These are phyloP conservation scores for Cassiopea andromeda DNA, from an alignment of 30 jellyfish, hydroid and myxozoan species.

Conservation along the genomic window DNA sequence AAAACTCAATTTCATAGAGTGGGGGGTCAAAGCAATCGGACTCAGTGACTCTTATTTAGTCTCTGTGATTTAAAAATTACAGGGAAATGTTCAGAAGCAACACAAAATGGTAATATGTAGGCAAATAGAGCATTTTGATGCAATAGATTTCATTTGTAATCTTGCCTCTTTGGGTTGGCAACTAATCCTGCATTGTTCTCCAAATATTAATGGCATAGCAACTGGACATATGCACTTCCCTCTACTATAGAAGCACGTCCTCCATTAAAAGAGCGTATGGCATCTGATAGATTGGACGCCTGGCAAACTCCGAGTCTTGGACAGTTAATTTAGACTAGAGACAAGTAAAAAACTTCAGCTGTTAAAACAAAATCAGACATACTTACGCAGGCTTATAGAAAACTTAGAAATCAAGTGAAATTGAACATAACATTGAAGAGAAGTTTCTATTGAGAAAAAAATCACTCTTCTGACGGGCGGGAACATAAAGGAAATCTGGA, in stretches of 20 bases:
- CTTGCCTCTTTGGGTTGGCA: not conserved
- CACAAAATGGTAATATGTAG: not conserved
- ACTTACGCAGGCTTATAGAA: not conserved
- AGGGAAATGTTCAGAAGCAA: not conserved
- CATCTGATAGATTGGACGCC: not conserved
- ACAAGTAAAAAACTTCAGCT: not conserved
- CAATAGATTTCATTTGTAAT: not conserved
- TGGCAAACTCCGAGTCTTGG: not conserved
- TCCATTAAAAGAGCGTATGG: not conserved
- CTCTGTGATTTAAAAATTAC: constrained; percentile 3
- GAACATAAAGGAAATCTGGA: not conserved
- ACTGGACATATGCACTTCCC: not conserved
- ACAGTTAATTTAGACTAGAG: not conserved
- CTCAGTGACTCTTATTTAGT: not conserved
- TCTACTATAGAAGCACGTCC: not conserved
- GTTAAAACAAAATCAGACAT: not conserved
- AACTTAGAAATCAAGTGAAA: not conserved
- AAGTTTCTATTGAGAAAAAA: not conserved
- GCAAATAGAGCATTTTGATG: not conserved
- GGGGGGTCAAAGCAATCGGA: too few species aligned
- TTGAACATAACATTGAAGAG: not conserved
- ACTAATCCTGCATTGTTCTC: not conserved
- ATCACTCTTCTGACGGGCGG: not conserved
- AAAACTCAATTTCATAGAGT: not conserved
- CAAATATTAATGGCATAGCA: not conserved